Conservation (phyloP, 2,113 vertebrate species). For the Notarius quadriscutis region DNA sequence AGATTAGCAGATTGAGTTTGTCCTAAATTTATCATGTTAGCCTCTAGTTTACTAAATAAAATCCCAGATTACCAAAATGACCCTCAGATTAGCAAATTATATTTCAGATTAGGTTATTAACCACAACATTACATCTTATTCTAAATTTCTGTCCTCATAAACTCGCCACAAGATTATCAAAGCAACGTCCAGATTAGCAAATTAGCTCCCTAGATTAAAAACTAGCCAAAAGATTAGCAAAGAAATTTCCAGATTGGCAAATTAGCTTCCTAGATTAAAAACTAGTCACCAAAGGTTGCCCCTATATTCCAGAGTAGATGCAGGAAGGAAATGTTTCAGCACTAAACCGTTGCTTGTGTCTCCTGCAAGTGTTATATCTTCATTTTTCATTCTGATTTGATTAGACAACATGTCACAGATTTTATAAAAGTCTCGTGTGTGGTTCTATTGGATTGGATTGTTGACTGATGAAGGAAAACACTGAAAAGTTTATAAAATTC, state of each 20-base stretch:
- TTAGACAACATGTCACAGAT: background rate
- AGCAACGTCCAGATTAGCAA: background rate
- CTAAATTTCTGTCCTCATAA: too few species aligned
- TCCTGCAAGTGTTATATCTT: too few species aligned
- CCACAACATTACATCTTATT: too few species aligned
- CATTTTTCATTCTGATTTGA: background rate
- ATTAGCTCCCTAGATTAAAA: background rate
- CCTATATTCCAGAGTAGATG: background rate
- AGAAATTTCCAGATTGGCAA: background rate
- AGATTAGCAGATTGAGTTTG: background rate
- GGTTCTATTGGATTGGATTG: background rate
- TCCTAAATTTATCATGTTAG: background rate
- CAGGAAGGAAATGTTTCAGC: background rate
- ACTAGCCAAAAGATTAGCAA: background rate
- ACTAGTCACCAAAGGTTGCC: background rate
- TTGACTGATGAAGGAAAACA: background rate
- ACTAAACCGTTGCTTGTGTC: background rate
- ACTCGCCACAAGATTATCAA: background rate
- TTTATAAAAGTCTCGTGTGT: background rate
- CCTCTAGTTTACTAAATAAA: background rate
- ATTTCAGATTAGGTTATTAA: background rate
- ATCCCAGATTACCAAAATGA: background rate
- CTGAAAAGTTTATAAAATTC: background rate
- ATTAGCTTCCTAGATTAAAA: background rate
- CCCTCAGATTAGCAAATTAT: background rate